Evolutionary conservation across 1,140 invertebrate genomes (phyloP), one percentile per base, ranked within the genome.

Genomic region (Carposina sasakii): DNA sequence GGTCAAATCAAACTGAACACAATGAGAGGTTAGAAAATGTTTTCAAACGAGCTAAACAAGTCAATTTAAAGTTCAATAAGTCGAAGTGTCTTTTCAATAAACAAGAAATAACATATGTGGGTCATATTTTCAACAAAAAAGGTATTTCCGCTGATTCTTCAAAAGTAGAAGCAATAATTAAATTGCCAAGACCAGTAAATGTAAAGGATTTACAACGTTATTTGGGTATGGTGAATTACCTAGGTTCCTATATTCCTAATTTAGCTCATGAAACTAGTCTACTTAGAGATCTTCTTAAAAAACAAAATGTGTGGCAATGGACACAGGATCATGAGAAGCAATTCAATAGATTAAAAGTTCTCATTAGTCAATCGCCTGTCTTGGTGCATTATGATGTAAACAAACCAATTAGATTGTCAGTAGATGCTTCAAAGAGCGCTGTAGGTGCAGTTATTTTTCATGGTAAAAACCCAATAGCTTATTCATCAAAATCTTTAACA

Each of bases 391-490:
- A 33, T 33, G 30, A 33, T 13, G 5, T 8, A 33, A 33, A 33
- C n/a, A 33, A 33, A 33, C 19, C 54, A 8, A 43, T 61, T 23
- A 56, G 31, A 8, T 28, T 76, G 13, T 59, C 64, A 30, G 56
- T 51, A 16, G 68, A 76, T 48, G 52, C 55, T 3, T 60, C 52
- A 5, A 42, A 48, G 17, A 37, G 41, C 51, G 72, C 65, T 24
- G 28, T 76, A 6, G 75, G 64, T 33, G 57, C 41, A 43, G 48
- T 58, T 9, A 54, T 59, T 36, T 51, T 63, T 34, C 67, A 66
- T 55, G 53, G 57, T 24, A 48, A 47, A 50, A 50, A 57, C 24
- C 66, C 67, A 19, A 64, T 76, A 12, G 60, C 66, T 24, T 76
- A 60, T 55, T 67, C 64, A 23, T 71, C 67, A 13, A 48, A 57